A percentile compares a stretch with the other conserved stretches of the same genome.
These are phyloP conservation scores for Oostethus manadensis DNA, from an alignment of 2,113 vertebrate genomes.

Conservation along the genomic window DNA sequence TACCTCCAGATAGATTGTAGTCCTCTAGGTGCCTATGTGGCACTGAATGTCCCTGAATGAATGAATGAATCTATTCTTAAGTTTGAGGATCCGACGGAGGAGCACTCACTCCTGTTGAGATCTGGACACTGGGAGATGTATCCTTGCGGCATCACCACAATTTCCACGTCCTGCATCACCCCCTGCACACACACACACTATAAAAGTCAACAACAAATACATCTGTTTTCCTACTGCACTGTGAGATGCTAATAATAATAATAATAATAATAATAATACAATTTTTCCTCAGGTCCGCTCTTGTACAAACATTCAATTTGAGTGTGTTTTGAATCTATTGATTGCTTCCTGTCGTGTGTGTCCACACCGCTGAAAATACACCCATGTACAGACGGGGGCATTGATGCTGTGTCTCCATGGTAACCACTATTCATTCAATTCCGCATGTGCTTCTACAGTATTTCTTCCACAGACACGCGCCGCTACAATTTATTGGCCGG, in stretches of 20 bases:
- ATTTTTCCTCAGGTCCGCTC: not conserved
- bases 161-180: constrained; percentile 94
- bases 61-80: not conserved
- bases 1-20: too few relatives aligned
- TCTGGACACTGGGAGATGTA: constrained; percentile 97
- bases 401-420: constrained; percentile 59
- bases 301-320: constrained; percentile 51
- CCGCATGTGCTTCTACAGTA: constrained; percentile 52
- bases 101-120: constrained; percentile 95
- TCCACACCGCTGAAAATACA: constrained; percentile 23
- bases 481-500: constrained; percentile 65
- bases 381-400: constrained; percentile 22
- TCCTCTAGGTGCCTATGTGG: too few relatives aligned
- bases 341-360: constrained; percentile 39
- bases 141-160: constrained; percentile 96
- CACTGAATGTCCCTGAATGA: too few relatives aligned
- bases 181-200: constrained; percentile 71
- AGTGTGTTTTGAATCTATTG: constrained; percentile 43
- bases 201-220: constrained; percentile 18
- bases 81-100: not conserved
- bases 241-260: constrained; percentile 12
- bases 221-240: constrained; percentile 17
- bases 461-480: constrained; percentile 53
- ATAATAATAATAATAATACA: not conserved
- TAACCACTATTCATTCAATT: constrained; percentile 52